phyloP scores from a whole-genome alignment of 2,888 invertebrate genomes.

The Drosophila maculinotata region DNA sequence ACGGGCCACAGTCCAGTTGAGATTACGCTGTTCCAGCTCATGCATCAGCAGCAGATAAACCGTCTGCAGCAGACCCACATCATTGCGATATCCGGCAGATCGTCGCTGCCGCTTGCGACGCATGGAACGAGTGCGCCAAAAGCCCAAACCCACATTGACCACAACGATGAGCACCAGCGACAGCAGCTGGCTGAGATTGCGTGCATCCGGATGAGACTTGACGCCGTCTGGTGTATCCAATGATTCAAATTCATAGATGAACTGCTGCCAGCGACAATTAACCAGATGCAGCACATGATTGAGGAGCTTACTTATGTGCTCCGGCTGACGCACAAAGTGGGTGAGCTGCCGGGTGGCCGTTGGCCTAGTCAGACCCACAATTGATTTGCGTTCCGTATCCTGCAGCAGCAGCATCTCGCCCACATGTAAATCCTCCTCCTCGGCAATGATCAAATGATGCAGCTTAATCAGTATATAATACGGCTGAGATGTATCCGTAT shows the following conservation, averaged over 20 bases:
- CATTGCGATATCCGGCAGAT: conserved; percentile 45
- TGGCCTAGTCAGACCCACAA: conserved; percentile 46
- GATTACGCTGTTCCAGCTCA: conserved; percentile 81
- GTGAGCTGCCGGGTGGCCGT: conserved; percentile 81
- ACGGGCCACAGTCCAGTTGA: conserved; percentile 84
- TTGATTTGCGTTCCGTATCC: conserved; percentile 64
- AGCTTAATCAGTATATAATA: conserved; percentile 90
- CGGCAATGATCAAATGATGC: conserved; percentile 91
- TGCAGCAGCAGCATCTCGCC: conserved; percentile 90
- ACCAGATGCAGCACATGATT: conserved; percentile 89
- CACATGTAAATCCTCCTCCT: conserved; percentile 89
- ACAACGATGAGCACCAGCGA: conserved; percentile 88
- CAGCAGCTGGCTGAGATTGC: conserved; percentile 84
- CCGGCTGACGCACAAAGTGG: conserved; percentile 87
- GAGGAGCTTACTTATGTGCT: conserved; percentile 88
- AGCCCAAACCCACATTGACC: conserved; percentile 88
- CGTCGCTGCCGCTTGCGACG: conserved; percentile 60
- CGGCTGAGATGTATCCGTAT: conserved; percentile 64
- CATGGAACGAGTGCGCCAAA: conserved; percentile 85
- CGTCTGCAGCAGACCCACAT: conserved; percentile 54
- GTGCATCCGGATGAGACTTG: conserved; percentile 62
- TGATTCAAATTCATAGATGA: conserved; percentile 91
- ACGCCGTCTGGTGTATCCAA: conserved; percentile 88
- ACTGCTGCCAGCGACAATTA: conserved; percentile 92
- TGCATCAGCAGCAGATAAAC: conserved; percentile 82